Evolutionary conservation across 2,113 vertebrate genomes (phyloP).

Genomic region (Actenoides lindsayi): DNA sequence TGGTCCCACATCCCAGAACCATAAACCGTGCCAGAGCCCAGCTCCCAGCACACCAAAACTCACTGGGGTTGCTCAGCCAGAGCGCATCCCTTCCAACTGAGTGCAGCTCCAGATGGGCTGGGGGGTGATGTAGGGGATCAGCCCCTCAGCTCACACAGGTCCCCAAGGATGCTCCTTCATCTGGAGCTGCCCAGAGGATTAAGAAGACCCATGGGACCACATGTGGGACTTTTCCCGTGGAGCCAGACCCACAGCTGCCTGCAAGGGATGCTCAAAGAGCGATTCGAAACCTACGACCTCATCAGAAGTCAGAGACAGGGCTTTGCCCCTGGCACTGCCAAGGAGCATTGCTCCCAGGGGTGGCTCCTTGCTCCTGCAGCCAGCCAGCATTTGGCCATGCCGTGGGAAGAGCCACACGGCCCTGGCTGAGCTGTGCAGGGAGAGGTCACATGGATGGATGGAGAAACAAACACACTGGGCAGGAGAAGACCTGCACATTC

Average conservation of each 20-base stretch:
- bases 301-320: neutral
- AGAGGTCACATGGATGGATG: neutral
- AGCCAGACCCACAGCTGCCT: neutral
- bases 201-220: neutral
- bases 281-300: fast-evolving
- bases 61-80: neutral
- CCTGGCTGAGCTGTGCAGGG: neutral
- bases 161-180: neutral
- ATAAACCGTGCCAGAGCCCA: neutral
- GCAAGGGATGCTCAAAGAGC: neutral
- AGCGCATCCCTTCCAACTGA: neutral
- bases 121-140: neutral
- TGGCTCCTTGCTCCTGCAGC: neutral
- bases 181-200: neutral
- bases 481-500: neutral
- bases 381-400: neutral
- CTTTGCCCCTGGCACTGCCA: neutral
- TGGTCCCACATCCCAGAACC: neutral
- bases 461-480: fast-evolving
- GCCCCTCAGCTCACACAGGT: neutral
- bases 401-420: neutral
- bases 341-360: neutral
- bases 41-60: neutral
- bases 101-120: neutral
- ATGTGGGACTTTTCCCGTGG: neutral